These are phyloP conservation scores for Vireo altiloquus DNA, from an alignment of 2,113 vertebrate genomes.

Conservation along the genomic window DNA sequence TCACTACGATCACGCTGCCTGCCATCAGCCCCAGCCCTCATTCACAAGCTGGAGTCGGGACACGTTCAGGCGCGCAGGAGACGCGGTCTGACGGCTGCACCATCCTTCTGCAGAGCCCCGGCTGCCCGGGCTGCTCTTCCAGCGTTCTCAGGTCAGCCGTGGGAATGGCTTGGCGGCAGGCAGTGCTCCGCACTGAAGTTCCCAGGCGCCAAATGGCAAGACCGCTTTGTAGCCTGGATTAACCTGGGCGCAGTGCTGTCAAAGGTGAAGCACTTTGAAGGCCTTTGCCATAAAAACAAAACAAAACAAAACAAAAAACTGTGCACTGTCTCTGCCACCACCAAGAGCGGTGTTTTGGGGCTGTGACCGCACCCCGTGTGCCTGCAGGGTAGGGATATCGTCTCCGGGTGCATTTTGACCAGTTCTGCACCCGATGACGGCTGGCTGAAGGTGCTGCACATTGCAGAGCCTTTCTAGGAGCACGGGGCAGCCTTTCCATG, in stretches of 20 bases:
- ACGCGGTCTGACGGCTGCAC: not conserved
- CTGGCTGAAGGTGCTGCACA: not conserved
- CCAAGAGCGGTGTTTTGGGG: not conserved
- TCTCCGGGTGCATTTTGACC: not conserved
- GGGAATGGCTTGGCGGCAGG: not conserved
- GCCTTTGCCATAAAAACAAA: not conserved
- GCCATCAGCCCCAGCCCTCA: not conserved
- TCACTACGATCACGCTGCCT: not conserved
- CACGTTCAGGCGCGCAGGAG: rapidly evolving
- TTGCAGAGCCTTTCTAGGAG: not conserved
- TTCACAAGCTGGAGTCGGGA: not conserved
- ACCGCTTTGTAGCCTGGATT: not conserved
- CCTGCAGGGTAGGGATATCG: not conserved
- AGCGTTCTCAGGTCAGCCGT: not conserved
- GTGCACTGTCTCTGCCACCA: rapidly evolving
- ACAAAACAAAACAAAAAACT: too few species aligned
- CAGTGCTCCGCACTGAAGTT: not conserved
- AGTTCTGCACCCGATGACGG: not conserved
- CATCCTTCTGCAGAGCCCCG: not conserved
- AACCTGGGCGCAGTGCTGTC: not conserved
- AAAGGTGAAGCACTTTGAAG: not conserved
- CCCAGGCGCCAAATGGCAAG: not conserved
- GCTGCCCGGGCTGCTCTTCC: rapidly evolving
- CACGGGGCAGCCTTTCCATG: not conserved
- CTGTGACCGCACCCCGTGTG: not conserved